These are phyloP conservation scores for Neotoxoptera formosana DNA, from an alignment of 1,140 invertebrate genomes.

Conservation along the genomic window DNA sequence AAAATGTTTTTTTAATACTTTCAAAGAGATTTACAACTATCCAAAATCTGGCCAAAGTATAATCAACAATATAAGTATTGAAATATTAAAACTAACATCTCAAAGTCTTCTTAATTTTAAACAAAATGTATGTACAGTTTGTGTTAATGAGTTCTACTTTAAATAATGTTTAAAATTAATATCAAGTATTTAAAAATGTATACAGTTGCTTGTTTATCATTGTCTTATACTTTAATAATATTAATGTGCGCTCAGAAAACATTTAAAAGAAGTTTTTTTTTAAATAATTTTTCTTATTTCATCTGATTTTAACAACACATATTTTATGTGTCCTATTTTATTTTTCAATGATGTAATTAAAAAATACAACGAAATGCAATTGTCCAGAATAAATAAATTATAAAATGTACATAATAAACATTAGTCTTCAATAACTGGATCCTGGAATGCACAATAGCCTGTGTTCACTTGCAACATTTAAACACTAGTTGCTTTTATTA, in stretches of 20 bases:
- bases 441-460: conserved; percentile 34
- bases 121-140: not conserved
- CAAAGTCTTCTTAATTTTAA: not conserved
- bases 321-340: not conserved
- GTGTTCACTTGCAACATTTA: not conserved
- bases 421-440: not conserved
- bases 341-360: not conserved
- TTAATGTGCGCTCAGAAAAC: not conserved
- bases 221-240: not conserved
- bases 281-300: not conserved
- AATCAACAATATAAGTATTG: not conserved
- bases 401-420: conserved; percentile 39
- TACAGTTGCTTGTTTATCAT: not conserved
- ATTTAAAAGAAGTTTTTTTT: not conserved
- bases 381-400: conserved; percentile 22
- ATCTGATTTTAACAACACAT: not conserved
- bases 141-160: not conserved
- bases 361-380: conserved; percentile 44
- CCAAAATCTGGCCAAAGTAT: not conserved
- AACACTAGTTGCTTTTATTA: not conserved
- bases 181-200: conserved; percentile 24
- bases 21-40: not conserved
- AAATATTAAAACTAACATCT: not conserved
- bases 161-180: not conserved
- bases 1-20: not conserved